Percentiles rank a stretch among this genome's conserved stretches.
phyloP scores from a whole-genome alignment of 2,797 vertebrate genomes.

The Rhinogobio ventralis region DNA sequence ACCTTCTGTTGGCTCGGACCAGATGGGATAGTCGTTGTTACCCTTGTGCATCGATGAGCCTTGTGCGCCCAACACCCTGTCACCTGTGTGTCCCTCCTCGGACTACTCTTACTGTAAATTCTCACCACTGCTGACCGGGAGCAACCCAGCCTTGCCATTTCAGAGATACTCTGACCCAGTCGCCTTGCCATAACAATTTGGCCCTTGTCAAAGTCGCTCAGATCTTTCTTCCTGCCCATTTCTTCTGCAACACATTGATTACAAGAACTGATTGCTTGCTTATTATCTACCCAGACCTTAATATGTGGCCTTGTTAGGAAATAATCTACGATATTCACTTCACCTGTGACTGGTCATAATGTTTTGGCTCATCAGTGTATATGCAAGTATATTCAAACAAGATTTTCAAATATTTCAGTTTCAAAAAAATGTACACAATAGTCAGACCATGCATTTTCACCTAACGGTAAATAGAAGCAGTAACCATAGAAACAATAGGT shows the following conservation, averaged over 20 bases:
- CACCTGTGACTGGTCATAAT: not conserved
- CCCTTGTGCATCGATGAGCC: not conserved
- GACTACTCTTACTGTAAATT: not conserved
- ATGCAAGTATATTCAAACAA: not conserved
- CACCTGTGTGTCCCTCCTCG: not conserved
- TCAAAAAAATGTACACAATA: not conserved
- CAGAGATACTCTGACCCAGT: not conserved
- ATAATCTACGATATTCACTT: not conserved
- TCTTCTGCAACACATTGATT: not conserved
- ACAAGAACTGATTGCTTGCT: not conserved
- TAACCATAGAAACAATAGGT: no score
- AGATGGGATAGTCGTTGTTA: not conserved
- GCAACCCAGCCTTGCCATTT: not conserved
- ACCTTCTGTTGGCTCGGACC: not conserved
- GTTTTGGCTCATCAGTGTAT: not conserved
- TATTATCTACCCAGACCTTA: not conserved
- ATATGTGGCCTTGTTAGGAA: not conserved
- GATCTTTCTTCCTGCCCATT: no score
- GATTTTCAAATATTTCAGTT: not conserved
- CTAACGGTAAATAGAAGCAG: not conserved
- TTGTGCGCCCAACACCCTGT: not conserved
- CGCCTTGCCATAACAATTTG: not conserved
- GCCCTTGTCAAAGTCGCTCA: not conserved
- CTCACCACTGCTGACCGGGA: not conserved
- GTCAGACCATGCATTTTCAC: slow-evolving; percentile 15